Evolutionary conservation across 2,797 vertebrate genomes (phyloP), one percentile per base, ranked within the genome.

Genomic region (Melanitta fusca): DNA sequence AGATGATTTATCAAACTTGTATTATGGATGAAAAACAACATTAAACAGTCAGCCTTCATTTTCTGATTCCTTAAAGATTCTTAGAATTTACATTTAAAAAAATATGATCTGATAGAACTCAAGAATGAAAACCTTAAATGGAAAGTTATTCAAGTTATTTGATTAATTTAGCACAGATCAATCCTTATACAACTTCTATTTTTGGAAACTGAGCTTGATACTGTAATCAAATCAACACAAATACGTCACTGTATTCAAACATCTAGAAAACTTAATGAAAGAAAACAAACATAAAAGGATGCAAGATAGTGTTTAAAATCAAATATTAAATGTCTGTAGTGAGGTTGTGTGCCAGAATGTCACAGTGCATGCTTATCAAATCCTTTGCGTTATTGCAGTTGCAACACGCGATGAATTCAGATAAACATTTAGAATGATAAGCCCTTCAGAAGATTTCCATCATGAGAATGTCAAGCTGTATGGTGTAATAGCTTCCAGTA

Each of bases 121-220:
- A 20, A 43, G 56, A 93, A 87, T n/a, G 11, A 92, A 95, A 94
- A 80, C 71, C 71, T 89, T 93, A 94, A 84, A 93, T 80, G 68
- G 83, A 80, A 96, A 96, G 84, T 75, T 92, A 93, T 89, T 75
- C 39, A 77, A 78, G 58, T 61, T 80, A 89, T 89, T 92, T 80
- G 36, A 71, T 87, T 91, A 80, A 92, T 87, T 85, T 83, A 91
- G 69, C 36, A 93, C 4, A 19, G 34, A 68, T 13, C 49, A 87
- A 65, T 56, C 22, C 43, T 65, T 65, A 68, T 69, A 45, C 15
- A 91, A 47, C 17, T 88, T 85, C 8, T 51, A 27, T 73, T 93
- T 88, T 72, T 82, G 60, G 83, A 80, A 93, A 78, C 22, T 18
- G 17, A 86, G 32, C 49, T 77, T 64, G n/a, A 70, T 45, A n/a